Conservation (phyloP, 2,797 vertebrate genomes). For the Spondyliosoma cantharus region DNA sequence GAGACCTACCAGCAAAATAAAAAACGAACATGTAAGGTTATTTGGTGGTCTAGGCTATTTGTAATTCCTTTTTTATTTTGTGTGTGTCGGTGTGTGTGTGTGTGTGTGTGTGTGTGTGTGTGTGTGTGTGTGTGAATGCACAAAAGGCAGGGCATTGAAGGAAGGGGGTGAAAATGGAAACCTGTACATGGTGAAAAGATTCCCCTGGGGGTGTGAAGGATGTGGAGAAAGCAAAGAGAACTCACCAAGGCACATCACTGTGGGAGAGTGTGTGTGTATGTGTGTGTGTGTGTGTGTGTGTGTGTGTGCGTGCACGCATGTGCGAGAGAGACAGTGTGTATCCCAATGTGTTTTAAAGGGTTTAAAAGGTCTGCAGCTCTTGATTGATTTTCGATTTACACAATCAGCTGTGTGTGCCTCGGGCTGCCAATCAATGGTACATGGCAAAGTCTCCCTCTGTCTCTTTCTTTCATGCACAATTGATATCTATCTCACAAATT, state of each 20-base stretch:
- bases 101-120: slow-evolving; percentile 10
- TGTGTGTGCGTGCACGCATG: not conserved
- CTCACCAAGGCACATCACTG: slow-evolving; percentile 41
- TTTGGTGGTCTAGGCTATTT: slow-evolving; percentile 10
- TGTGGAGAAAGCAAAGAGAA: slow-evolving; percentile 56
- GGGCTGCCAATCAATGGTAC: slow-evolving; percentile 45
- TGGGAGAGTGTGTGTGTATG: slow-evolving; percentile 17
- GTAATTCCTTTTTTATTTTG: not conserved
- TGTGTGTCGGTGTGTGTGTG: not conserved
- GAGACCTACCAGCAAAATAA: not conserved
- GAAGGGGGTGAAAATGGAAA: slow-evolving; percentile 76
- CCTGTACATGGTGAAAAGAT: slow-evolving; percentile 57
- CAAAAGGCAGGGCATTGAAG: slow-evolving; percentile 21
- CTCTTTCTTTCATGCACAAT: not conserved
- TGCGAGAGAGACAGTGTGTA: not conserved
- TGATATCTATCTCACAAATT: not conserved
- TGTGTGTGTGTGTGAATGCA: not conserved
- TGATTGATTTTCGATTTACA: slow-evolving; percentile 64
- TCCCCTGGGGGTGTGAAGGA: slow-evolving; percentile 61
- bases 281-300: not conserved
- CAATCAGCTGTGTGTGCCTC: slow-evolving; percentile 48
- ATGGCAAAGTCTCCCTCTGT: not conserved
- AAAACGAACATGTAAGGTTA: not conserved
- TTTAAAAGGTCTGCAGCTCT: slow-evolving; percentile 44
- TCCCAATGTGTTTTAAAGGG: slow-evolving; percentile 45